Evolutionary conservation across 2,888 invertebrate species (phyloP).

Genomic region (Xestia rhomboidea): DNA sequence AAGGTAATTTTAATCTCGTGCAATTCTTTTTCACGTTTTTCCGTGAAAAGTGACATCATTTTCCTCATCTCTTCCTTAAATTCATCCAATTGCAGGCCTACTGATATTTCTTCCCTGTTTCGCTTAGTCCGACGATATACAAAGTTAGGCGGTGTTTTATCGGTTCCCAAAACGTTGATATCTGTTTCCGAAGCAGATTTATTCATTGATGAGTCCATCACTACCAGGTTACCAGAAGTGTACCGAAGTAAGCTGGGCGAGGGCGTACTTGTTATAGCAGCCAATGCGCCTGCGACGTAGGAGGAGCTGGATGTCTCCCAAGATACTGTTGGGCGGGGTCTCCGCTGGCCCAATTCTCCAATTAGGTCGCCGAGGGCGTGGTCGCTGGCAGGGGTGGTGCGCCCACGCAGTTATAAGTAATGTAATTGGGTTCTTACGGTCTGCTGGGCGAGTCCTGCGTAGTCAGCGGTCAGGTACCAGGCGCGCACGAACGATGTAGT

Average conservation of each 20-base stretch:
- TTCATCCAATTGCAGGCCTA: neutral
- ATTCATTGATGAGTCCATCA: neutral
- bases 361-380: neutral
- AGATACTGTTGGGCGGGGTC: neutral
- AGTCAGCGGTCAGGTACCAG: neutral
- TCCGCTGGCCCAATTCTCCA: neutral
- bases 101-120: neutral
- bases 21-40: neutral
- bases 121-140: neutral
- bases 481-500: neutral
- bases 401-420: neutral
- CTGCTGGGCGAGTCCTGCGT: neutral
- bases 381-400: neutral
- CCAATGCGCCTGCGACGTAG: neutral
- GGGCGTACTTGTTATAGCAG: neutral
- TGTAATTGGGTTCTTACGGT: neutral
- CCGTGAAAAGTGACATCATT: neutral
- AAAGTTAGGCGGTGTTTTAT: slow-evolving; percentile 2
- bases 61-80: slow-evolving; percentile 4
- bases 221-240: neutral
- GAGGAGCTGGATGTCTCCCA: neutral
- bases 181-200: slow-evolving; percentile 1
- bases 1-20: neutral
- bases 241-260: neutral
- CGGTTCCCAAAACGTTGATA: neutral